phyloP scores from a whole-genome alignment of 37 sponge, comb jelly and placozoan species.

The Halichondria panicea region DNA sequence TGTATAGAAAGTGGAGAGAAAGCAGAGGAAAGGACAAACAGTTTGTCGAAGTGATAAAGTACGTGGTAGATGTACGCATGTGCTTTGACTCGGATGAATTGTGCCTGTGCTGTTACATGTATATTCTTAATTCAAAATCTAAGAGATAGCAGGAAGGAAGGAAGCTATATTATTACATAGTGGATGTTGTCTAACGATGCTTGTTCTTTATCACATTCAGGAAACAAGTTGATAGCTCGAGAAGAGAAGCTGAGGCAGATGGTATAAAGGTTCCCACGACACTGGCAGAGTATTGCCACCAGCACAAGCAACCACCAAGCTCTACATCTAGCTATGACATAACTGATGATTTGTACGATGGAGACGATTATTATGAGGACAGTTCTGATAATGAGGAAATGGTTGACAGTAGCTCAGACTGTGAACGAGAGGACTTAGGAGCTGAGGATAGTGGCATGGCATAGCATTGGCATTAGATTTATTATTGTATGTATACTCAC shows the following conservation, averaged over 20 bases:
- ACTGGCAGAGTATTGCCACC: slow-evolving; percentile 77
- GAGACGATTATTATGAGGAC: slow-evolving; percentile 84
- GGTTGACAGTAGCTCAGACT: slow-evolving; percentile 13
- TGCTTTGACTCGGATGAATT: background rate
- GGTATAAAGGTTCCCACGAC: slow-evolving; percentile 88
- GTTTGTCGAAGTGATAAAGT: slow-evolving; percentile 85
- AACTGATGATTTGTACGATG: slow-evolving; percentile 60
- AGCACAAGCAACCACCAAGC: slow-evolving; percentile 19
- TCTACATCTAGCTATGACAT: slow-evolving; percentile 47
- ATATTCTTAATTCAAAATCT: too few relatives aligned
- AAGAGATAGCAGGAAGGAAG: too few relatives aligned
- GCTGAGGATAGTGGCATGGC: slow-evolving; percentile 64
- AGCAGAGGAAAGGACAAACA: slow-evolving; percentile 85
- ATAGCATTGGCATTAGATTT: background rate
- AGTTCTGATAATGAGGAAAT: slow-evolving; percentile 50
- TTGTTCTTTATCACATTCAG: slow-evolving; percentile 35
- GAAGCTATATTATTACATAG: background rate
- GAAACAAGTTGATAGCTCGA: slow-evolving; percentile 87
- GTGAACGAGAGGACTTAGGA: slow-evolving; percentile 16
- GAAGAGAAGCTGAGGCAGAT: slow-evolving; percentile 83
- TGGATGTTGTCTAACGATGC: background rate
- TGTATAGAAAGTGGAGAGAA: slow-evolving; percentile 93
- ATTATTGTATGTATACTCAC: background rate
- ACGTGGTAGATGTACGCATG: background rate
- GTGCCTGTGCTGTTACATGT: background rate